phyloP scores from a whole-genome alignment of 2,888 invertebrate genomes.

The Bellardia pandia region DNA sequence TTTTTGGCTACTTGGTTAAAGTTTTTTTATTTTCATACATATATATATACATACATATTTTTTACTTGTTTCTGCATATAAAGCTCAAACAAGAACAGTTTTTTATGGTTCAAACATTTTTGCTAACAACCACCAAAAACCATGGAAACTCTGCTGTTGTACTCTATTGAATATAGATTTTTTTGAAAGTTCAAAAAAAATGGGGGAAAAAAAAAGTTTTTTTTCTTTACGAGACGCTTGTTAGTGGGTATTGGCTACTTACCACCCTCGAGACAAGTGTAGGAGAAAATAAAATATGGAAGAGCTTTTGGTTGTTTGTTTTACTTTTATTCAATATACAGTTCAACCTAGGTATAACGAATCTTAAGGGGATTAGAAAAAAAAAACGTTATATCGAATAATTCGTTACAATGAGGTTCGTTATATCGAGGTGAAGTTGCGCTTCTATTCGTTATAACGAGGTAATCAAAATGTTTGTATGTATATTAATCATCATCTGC shows the following conservation, averaged over 20 bases:
- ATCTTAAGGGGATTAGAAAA: too few relatives aligned
- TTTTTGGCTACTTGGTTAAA: constrained; percentile 41
- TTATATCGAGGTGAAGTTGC: too few relatives aligned
- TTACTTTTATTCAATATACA: neutral
- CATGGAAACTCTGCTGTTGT: constrained; percentile 61
- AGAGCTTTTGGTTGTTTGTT: constrained; percentile 27
- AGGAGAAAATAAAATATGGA: constrained; percentile 20
- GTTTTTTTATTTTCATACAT: constrained; percentile 7
- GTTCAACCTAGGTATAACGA: too few relatives aligned
- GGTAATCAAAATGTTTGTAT: too few relatives aligned
- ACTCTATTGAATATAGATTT: constrained; percentile 70
- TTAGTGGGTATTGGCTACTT: constrained; percentile 64
- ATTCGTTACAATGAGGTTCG: too few relatives aligned
- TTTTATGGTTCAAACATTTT: constrained; percentile 56
- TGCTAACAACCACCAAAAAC: constrained; percentile 67
- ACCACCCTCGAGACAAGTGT: constrained; percentile 55
- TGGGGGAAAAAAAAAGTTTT: constrained; percentile 39
- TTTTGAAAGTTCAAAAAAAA: constrained; percentile 12
- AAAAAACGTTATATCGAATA: too few relatives aligned
- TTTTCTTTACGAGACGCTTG: constrained; percentile 55
- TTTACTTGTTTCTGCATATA: constrained; percentile 47
- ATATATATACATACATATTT: constrained; percentile 54
- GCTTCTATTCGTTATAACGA: too few relatives aligned
- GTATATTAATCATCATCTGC: too few relatives aligned
- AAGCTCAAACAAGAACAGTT: constrained; percentile 1